These are phyloP conservation scores for Collichthys lucidus DNA, from an alignment of 2,113 vertebrate species.

Conservation along the genomic window DNA sequence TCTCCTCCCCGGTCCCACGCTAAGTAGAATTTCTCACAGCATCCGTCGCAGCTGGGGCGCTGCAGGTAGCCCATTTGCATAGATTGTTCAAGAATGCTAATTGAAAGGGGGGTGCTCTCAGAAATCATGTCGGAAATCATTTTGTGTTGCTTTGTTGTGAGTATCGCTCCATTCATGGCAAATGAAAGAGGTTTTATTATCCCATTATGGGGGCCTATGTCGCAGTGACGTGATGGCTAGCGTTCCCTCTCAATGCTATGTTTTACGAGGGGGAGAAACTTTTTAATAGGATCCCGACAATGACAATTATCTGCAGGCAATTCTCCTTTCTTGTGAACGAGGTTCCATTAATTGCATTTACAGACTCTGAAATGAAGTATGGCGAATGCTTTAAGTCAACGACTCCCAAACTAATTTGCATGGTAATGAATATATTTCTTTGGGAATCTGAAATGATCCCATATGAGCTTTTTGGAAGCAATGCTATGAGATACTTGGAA, in stretches of 20 bases:
- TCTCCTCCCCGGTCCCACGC: slow-evolving; percentile 37
- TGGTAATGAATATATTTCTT: slow-evolving; percentile 86
- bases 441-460: slow-evolving; percentile 80
- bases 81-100: slow-evolving; percentile 70
- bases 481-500: slow-evolving; percentile 54
- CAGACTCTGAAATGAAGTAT: slow-evolving; percentile 85
- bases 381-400: slow-evolving; percentile 83
- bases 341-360: slow-evolving; percentile 88
- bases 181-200: slow-evolving; percentile 80
- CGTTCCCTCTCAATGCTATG: slow-evolving; percentile 48
- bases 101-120: slow-evolving; percentile 68
- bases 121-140: slow-evolving; percentile 75
- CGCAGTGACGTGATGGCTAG: slow-evolving; percentile 54
- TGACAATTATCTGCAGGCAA: slow-evolving; percentile 83
- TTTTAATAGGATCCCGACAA: slow-evolving; percentile 85
- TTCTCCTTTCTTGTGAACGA: slow-evolving; percentile 85
- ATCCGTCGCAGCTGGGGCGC: slow-evolving; percentile 47
- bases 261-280: slow-evolving; percentile 70
- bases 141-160: slow-evolving; percentile 72
- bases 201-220: slow-evolving; percentile 74
- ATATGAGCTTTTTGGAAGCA: slow-evolving; percentile 69
- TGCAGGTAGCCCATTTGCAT: slow-evolving; percentile 71
- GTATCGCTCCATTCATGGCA: slow-evolving; percentile 64
- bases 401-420: slow-evolving; percentile 86
- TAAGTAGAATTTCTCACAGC: slow-evolving; percentile 59